phyloP scores from a whole-genome alignment of 2,113 vertebrate genomes.

The Cynoglossus semilaevis region DNA sequence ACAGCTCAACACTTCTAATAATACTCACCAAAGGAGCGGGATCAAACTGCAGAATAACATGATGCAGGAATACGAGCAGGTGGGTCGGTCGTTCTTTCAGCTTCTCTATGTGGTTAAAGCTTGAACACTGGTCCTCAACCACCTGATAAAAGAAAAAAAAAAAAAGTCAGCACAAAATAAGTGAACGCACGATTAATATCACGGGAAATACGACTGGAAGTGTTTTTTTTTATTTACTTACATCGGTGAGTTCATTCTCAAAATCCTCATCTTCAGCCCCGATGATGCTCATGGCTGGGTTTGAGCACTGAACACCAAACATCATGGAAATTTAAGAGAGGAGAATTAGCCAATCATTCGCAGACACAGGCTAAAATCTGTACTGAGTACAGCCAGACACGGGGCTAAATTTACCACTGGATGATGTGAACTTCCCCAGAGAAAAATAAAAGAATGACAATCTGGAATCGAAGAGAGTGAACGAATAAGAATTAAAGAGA shows the following conservation, averaged over 20 bases:
- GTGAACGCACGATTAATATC: background rate
- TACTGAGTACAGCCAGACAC: constrained; percentile 44
- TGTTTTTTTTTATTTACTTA: constrained; percentile 58
- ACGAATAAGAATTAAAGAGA: background rate
- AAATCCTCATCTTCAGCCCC: constrained; percentile 92
- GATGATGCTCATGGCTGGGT: constrained; percentile 81
- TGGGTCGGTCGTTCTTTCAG: constrained; percentile 81
- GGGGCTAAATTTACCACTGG: constrained; percentile 26
- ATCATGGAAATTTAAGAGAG: constrained; percentile 22
- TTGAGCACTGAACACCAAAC: constrained; percentile 62
- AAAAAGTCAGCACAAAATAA: background rate
- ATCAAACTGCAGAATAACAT: constrained; percentile 89
- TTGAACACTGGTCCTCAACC: constrained; percentile 74
- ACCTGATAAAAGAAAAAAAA: constrained; percentile 57
- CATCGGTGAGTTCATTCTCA: constrained; percentile 85
- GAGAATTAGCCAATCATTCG: constrained; percentile 40
- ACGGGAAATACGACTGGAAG: too few species aligned
- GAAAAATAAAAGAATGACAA: constrained; percentile 16
- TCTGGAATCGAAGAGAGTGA: constrained; percentile 4
- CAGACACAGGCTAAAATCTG: constrained; percentile 21
- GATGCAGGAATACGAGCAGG: constrained; percentile 85
- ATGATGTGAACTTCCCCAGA: constrained; percentile 29
- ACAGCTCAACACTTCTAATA: too few species aligned
- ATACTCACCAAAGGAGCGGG: constrained; percentile 82
- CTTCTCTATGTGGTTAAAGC: constrained; percentile 80